Evolutionary conservation across 2,113 vertebrate species (phyloP), one percentile per base, ranked within the genome.

Genomic region (Panthera uncia): DNA sequence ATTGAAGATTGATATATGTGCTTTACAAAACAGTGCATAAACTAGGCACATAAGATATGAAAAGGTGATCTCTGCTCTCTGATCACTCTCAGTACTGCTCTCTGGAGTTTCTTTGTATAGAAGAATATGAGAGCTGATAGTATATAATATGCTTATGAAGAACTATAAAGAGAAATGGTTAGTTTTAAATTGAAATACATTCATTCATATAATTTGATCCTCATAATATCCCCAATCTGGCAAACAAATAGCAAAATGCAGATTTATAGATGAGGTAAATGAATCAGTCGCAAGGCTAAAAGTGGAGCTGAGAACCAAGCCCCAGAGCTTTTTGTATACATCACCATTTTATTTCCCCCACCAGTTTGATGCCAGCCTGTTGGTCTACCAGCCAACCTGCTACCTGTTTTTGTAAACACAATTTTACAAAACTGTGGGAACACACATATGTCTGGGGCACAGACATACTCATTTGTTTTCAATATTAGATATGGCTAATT

Each of bases 251-350:
- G 21, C 15, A 81, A 79, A 33, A 33, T 61, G 7, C 0, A 23
- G n/a, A 88, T 83, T 61, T 55, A 33, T 38, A 86, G 45, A 76
- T 29, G 14, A 96, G 6, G 25, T 15, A 31, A 55, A 0, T 79
- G 36, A 71, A 78, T n/a, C 9, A 27, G 15, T 21, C 82, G 3
- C 8, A 38, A 90, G 21, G 15, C 16, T 93, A 7, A 33, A 79
- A 63, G 14, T 5, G 4, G 7, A 55, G 7, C 4, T 52, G 18
- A 25, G 6, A 50, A 38, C 7, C 4, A 12, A 89, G 18, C 1
- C 19, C 16, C 27, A 4, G 33, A 73, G 4, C 0, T 7, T 10
- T 68, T 19, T 23, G 16, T 5, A 7, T 2, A 33, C 1, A 3
- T 88, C 14, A 1, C 9, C 25, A 61, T 21, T 61, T 61, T 65